phyloP scores from a whole-genome alignment of 2,797 vertebrate species.

The Simalia tracyae region DNA sequence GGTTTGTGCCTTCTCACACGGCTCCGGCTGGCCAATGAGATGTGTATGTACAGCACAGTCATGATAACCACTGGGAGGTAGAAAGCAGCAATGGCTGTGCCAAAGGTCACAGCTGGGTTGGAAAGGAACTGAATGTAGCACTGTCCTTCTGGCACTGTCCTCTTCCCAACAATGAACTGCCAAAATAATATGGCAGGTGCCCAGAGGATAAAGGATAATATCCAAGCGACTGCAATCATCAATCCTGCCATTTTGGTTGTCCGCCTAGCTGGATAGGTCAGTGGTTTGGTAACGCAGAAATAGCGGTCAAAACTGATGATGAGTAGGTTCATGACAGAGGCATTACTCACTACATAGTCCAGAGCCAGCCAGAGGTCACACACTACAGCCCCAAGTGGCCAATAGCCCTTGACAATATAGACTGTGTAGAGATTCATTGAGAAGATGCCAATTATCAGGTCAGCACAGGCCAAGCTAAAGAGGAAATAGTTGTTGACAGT shows the following conservation, averaged over 20 bases:
- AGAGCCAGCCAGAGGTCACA: slow-evolving; percentile 96
- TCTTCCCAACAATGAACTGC: slow-evolving; percentile 91
- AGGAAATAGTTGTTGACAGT: slow-evolving; percentile 99
- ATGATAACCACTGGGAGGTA: slow-evolving; percentile 98
- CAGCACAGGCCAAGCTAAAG: slow-evolving; percentile 94
- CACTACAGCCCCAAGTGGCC: slow-evolving; percentile 94
- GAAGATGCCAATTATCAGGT: slow-evolving; percentile 95
- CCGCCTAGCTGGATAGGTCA: slow-evolving; percentile 90
- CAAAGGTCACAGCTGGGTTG: slow-evolving; percentile 93
- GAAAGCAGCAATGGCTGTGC: slow-evolving; percentile 96
- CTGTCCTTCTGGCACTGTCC: slow-evolving; percentile 80
- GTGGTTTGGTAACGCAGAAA: slow-evolving; percentile 97
- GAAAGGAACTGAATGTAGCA: slow-evolving; percentile 98
- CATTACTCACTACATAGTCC: slow-evolving; percentile 97
- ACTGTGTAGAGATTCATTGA: slow-evolving; percentile 98
- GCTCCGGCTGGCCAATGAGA: slow-evolving; percentile 95
- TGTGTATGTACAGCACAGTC: slow-evolving; percentile 96
- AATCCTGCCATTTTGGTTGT: slow-evolving; percentile 99
- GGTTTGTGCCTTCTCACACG: slow-evolving; percentile 85
- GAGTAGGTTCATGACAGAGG: slow-evolving; percentile 97
- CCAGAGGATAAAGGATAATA: slow-evolving; percentile 97
- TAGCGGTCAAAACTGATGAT: slow-evolving; percentile 99
- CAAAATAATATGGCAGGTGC: slow-evolving; percentile 97
- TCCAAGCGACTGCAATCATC: slow-evolving; percentile 94
- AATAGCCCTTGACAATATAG: slow-evolving; percentile 96